Conservation (phyloP, 2,797 vertebrate genomes). For the Caiman crocodilus region DNA sequence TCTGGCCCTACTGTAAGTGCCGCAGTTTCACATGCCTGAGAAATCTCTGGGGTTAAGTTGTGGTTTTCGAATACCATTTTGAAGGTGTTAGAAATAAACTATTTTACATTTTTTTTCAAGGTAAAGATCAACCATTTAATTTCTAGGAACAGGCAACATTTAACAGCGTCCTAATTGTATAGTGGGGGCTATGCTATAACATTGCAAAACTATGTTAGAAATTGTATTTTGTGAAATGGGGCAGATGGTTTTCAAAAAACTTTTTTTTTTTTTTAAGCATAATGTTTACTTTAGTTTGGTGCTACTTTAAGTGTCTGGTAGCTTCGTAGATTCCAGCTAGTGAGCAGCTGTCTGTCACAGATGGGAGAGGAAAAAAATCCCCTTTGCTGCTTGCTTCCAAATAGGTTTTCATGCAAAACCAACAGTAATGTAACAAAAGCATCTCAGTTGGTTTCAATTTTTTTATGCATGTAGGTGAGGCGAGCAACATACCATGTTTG, state of each 20-base stretch:
- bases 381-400: conserved; percentile 34
- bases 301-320: conserved; percentile 57
- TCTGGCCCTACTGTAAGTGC: not conserved
- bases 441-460: conserved; percentile 64
- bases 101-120: not conserved
- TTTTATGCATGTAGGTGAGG: conserved; percentile 24
- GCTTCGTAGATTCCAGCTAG: conserved; percentile 42
- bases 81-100: not conserved
- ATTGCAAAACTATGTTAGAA: not conserved
- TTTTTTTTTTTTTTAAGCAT: not conserved
- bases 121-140: not conserved
- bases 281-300: conserved; percentile 30
- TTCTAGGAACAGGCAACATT: not conserved
- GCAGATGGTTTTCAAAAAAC: conserved; percentile 35
- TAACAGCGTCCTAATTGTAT: not conserved
- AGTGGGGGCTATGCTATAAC: not conserved
- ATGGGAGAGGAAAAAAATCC: conserved; percentile 44
- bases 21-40: not conserved
- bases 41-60: not conserved
- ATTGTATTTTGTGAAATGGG: conserved; percentile 21
- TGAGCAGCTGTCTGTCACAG: conserved; percentile 57
- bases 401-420: conserved; percentile 49
- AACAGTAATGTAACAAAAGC: conserved; percentile 45
- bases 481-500: not conserved
- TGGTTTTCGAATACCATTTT: not conserved